Conservation (phyloP, 1,140 invertebrate genomes). For the Liolophura sinensis region DNA sequence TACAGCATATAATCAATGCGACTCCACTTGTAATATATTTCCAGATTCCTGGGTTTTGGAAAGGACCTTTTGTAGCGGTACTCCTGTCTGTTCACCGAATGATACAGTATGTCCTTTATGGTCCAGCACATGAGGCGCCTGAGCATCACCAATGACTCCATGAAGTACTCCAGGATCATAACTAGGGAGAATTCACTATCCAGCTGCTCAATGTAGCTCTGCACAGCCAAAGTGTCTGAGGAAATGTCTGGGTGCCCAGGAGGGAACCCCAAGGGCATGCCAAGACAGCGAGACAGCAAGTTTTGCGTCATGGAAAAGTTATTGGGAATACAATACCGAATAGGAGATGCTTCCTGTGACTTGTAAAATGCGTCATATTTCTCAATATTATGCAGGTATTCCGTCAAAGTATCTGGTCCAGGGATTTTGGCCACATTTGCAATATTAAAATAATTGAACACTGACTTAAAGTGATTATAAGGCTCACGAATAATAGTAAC, state of each 20-base stretch:
- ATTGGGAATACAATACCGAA: constrained; percentile 44
- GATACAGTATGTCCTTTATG: constrained; percentile 45
- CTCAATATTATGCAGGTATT: constrained; percentile 41
- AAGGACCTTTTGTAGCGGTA: constrained; percentile 15
- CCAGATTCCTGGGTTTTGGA: background rate
- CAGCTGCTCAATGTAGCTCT: constrained; percentile 31
- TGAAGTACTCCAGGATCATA: constrained; percentile 64
- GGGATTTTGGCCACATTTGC: constrained; percentile 18
- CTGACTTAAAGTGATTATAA: constrained; percentile 39
- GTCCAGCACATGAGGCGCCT: constrained; percentile 63
- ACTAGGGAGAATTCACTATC: constrained; percentile 59
- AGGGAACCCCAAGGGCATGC: constrained; percentile 48
- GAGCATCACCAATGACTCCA: constrained; percentile 64
- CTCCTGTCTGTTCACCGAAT: constrained; percentile 26
- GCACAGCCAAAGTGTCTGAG: constrained; percentile 16
- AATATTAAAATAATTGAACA: constrained; percentile 43
- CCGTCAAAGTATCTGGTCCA: constrained; percentile 16
- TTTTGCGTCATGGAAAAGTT: constrained; percentile 49
- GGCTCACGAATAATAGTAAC: constrained; percentile 51
- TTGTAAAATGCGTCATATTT: constrained; percentile 45
- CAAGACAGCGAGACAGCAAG: constrained; percentile 45
- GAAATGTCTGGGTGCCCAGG: constrained; percentile 27
- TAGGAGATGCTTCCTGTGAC: constrained; percentile 16
- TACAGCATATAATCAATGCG: constrained; percentile 43
- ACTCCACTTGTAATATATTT: constrained; percentile 33